These are phyloP conservation scores for Hoplostethus atlanticus DNA, from an alignment of 2,797 vertebrate species.

Conservation along the genomic window DNA sequence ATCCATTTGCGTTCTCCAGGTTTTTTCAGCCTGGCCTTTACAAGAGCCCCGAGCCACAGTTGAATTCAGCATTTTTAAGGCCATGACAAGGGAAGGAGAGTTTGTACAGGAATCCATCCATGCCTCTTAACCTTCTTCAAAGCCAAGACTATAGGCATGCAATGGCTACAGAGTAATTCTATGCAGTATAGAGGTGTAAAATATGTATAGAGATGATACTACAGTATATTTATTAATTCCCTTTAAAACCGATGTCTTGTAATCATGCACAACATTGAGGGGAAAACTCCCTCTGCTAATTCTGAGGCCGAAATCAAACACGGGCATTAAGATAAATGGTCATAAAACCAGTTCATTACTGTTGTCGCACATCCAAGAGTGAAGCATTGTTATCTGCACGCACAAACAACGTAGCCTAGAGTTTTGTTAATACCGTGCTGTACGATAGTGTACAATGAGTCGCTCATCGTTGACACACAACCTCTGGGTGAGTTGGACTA, in stretches of 20 bases:
- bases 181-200: slow-evolving; percentile 71
- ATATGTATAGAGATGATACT: slow-evolving; percentile 55
- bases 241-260: slow-evolving; percentile 59
- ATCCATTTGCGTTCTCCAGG: neutral
- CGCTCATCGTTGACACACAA: slow-evolving; percentile 23
- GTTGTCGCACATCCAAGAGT: slow-evolving; percentile 34
- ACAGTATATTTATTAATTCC: slow-evolving; percentile 59
- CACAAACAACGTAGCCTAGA: slow-evolving; percentile 19
- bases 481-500: slow-evolving; percentile 19
- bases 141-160: slow-evolving; percentile 28
- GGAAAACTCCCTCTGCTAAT: slow-evolving; percentile 16
- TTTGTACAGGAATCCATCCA: slow-evolving; percentile 23
- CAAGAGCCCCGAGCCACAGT: slow-evolving; percentile 12
- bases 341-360: neutral
- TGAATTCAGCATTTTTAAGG: neutral
- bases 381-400: slow-evolving; percentile 22
- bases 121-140: slow-evolving; percentile 15
- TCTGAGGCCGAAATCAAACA: slow-evolving; percentile 29
- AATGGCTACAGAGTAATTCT: slow-evolving; percentile 56
- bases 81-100: neutral
- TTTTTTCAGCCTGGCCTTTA: neutral
- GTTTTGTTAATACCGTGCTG: slow-evolving; percentile 26
- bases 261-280: slow-evolving; percentile 19
- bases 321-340: slow-evolving; percentile 39
- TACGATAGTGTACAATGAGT: slow-evolving; percentile 22